Percentiles rank a stretch among this genome's conserved stretches.
phyloP scores from a whole-genome alignment of 2,888 invertebrate genomes.

The Panzeria rudis region DNA sequence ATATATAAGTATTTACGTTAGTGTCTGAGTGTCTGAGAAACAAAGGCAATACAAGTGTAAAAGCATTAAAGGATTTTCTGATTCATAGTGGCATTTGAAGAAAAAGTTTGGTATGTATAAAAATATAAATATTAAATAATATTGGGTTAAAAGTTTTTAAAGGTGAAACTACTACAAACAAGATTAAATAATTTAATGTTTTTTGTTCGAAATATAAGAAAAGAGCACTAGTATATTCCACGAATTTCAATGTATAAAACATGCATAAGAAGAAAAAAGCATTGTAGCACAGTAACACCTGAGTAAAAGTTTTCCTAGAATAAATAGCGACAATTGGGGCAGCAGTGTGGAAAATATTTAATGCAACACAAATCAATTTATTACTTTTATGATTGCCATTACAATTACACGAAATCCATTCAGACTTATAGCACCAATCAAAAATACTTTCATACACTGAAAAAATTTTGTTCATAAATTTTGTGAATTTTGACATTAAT shows the following conservation, averaged over 20 bases:
- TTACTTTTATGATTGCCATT: no score
- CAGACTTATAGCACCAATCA: no score
- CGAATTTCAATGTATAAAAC: not conserved
- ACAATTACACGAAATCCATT: no score
- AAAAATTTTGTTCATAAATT: no score
- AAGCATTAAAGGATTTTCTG: constrained; percentile 56
- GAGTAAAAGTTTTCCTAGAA: no score
- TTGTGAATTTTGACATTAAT: no score
- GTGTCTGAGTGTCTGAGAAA: constrained; percentile 20
- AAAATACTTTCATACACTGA: no score
- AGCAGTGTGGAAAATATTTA: no score
- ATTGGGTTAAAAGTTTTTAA: constrained; percentile 61
- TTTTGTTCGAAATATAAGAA: not conserved
- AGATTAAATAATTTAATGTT: constrained; percentile 59
- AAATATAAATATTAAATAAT: constrained; percentile 63
- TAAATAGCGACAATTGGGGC: no score
- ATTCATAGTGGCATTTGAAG: constrained; percentile 27
- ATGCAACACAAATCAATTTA: no score
- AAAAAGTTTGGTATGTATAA: constrained; percentile 34
- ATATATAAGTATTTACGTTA: not conserved
- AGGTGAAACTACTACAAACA: constrained; percentile 55
- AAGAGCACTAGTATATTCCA: not conserved
- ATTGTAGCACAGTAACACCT: no score
- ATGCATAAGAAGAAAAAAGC: no score
- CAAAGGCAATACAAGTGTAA: constrained; percentile 40